These are phyloP conservation scores for Falco berigora DNA, from an alignment of 2,797 vertebrate genomes.

Conservation along the genomic window DNA sequence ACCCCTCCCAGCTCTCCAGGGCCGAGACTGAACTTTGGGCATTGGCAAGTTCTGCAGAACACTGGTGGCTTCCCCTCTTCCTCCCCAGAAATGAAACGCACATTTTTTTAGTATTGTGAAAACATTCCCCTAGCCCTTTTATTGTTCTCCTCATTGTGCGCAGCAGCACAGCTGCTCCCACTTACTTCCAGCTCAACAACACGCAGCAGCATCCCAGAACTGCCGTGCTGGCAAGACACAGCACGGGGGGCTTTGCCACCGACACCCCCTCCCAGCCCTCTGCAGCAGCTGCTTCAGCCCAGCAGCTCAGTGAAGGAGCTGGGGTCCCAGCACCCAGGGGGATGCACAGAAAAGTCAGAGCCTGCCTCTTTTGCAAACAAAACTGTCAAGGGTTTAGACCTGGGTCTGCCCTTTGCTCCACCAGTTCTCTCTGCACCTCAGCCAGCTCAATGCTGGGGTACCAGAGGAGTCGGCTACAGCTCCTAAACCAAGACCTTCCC, in stretches of 20 bases:
- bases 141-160: neutral
- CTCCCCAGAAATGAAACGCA: neutral
- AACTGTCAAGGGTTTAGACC: neutral
- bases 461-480: neutral
- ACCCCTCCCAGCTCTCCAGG: neutral
- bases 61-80: neutral
- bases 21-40: neutral
- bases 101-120: neutral
- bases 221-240: neutral
- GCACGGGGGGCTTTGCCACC: neutral
- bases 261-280: neutral
- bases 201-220: neutral
- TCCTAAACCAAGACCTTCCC: neutral
- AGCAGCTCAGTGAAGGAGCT: rapidly evolving
- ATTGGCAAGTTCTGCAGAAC: neutral
- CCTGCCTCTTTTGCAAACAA: neutral
- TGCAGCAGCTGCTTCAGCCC: neutral
- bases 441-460: neutral
- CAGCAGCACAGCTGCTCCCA: constrained; percentile 38
- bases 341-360: neutral
- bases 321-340: neutral
- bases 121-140: neutral
- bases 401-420: neutral
- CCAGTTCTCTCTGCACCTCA: neutral
- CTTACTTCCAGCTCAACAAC: neutral